phyloP scores from a whole-genome alignment of 2,113 vertebrate species.

The Cygnus atratus region DNA sequence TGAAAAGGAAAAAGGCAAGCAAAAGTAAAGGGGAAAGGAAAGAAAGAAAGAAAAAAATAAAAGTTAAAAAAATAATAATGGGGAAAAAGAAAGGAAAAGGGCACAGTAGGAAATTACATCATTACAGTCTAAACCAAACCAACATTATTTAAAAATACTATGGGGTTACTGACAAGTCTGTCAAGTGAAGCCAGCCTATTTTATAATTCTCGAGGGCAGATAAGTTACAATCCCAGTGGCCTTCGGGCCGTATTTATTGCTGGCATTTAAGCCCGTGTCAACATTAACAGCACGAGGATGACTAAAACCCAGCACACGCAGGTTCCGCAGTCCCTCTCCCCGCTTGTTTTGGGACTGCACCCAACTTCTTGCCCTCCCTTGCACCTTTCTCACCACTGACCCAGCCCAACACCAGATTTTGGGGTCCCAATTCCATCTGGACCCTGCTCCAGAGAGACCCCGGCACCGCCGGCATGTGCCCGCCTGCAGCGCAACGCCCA shows the following conservation, averaged over 20 bases:
- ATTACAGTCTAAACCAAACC: not conserved
- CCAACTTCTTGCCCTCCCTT: not conserved
- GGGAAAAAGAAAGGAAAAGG: not conserved
- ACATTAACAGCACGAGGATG: not conserved
- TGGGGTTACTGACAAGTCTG: not conserved
- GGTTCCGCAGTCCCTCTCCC: not conserved
- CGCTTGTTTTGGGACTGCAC: not conserved
- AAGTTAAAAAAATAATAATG: too few relatives aligned
- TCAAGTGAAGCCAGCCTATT: not conserved
- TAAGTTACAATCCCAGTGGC: not conserved
- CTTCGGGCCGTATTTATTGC: not conserved
- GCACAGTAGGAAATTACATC: not conserved
- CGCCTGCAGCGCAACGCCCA: not conserved
- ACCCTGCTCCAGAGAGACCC: accelerated
- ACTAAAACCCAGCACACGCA: not conserved
- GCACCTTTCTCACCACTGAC: accelerated
- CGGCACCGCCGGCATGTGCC: not conserved
- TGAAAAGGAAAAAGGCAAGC: accelerated
- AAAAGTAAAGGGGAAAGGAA: not conserved
- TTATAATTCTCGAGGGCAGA: not conserved
- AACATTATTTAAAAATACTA: not conserved
- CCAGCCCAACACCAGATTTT: not conserved
- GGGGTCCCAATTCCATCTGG: not conserved
- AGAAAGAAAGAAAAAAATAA: too few relatives aligned
- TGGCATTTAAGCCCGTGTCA: not conserved